Evolutionary conservation across 2,113 vertebrate genomes (phyloP).

Genomic region (Boleophthalmus pectinirostris): DNA sequence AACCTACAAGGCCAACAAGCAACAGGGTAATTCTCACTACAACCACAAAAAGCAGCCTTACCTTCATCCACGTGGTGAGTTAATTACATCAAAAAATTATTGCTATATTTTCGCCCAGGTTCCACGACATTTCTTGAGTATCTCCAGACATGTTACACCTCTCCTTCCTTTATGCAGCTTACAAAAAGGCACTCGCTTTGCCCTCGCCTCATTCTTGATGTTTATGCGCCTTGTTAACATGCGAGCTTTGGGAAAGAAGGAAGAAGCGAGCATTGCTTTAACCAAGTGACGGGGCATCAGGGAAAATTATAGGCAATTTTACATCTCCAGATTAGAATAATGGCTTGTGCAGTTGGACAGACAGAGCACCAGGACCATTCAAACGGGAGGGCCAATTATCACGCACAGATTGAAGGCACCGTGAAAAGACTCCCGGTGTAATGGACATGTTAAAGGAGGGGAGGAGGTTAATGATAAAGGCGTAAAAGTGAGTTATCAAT

Average conservation of each 20-base stretch:
- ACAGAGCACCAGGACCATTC: conserved; percentile 72
- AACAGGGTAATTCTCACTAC: not conserved
- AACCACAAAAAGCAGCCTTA: conserved; percentile 36
- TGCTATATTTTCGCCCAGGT: conserved; percentile 32
- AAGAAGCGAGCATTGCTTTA: conserved; percentile 57
- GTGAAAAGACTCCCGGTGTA: conserved; percentile 61
- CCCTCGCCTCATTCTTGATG: conserved; percentile 55
- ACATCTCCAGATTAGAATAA: conserved; percentile 84
- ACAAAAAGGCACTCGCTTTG: conserved; percentile 35
- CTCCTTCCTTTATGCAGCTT: conserved; percentile 47
- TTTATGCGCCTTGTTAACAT: conserved; percentile 73
- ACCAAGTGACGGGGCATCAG: conserved; percentile 73
- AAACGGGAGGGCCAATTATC: conserved; percentile 76
- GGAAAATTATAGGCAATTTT: conserved; percentile 84
- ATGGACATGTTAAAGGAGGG: conserved; percentile 49
- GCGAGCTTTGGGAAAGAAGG: conserved; percentile 44
- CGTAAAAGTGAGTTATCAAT: conserved; percentile 47
- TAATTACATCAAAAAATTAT: conserved; percentile 39
- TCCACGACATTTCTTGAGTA: conserved; percentile 45
- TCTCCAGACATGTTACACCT: conserved; percentile 49
- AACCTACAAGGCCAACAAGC: too few relatives aligned
- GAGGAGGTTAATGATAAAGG: conserved; percentile 52
- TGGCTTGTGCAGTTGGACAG: conserved; percentile 76
- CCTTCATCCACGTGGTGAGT: conserved; percentile 40
- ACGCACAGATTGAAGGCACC: conserved; percentile 66